Base-by-base conservation (phyloP, 2,888 invertebrate genomes). In the Blera fallax region DNA sequence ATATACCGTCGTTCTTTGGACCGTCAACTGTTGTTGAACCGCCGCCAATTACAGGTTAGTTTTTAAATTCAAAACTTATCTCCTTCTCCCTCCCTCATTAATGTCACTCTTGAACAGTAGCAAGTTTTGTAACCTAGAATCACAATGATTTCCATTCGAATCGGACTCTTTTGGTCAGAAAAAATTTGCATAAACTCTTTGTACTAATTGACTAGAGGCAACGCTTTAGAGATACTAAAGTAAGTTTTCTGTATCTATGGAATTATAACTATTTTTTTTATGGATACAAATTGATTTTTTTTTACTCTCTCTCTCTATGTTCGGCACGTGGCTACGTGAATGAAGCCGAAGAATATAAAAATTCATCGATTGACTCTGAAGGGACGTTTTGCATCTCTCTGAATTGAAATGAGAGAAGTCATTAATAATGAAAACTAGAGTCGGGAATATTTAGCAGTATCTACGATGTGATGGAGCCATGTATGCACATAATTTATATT, bases 1-100 rank as follows among this genome's bases (percentile, higher is more conserved):
- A 98, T 93, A 95, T 97, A 90, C 96, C 97, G 88, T 96, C 97
- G 90, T 98, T 98, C 94, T 98, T 98, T 94, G 97, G 96, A 88
- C 94, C 95, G 88, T 95, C 96, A 90, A 95, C 96, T 87, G 95
- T 95, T 89, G 95, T 96, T 89, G 98, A 98, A 91, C 97, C 98
- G 82, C 98, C 98, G 89, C 97, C 96, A 88, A 98, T 98, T 91
- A 97, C 98, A 95, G 98, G 98, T 98, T 94, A 95, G 95, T 90
- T n/a, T 43, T 56, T 54, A 11, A 14, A 14, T 11, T 27, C 54
- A 32, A 32, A 14, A n/a, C n/a, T 18, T 16, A 32, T 34, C 5
- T 18, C 4, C 4, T 6, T 29, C 14, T 32, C 21, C 32, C 10
- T 34, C 1, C 37, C 10, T 56, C 45, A 18, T 58, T n/a, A 21